phyloP scores from a whole-genome alignment of 2,888 invertebrate genomes.

The Athalia circularis region DNA sequence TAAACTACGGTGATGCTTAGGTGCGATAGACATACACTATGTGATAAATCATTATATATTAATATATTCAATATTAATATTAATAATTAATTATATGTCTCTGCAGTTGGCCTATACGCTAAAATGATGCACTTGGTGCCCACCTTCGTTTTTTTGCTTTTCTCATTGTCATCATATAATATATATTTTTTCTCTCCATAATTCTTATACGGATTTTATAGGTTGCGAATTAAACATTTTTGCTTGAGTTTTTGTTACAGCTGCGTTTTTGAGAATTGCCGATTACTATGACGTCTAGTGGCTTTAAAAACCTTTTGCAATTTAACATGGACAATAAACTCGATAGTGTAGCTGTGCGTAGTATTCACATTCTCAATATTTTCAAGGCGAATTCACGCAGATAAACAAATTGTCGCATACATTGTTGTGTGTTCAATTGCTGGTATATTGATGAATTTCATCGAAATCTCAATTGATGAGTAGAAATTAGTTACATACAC shows the following conservation, averaged over 20 bases:
- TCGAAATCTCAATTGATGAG: neutral
- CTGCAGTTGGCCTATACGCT: constrained; percentile 40
- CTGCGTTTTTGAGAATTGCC: too few species aligned
- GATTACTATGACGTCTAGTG: neutral
- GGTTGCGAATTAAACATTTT: constrained; percentile 1
- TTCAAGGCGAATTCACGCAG: constrained; percentile 16
- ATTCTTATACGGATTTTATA: too few species aligned
- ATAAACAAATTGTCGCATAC: constrained; percentile 14
- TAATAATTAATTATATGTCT: constrained; percentile 46
- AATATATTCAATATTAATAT: constrained; percentile 42
- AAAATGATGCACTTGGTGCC: constrained; percentile 44
- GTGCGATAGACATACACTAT: constrained; percentile 66
- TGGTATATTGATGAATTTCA: neutral
- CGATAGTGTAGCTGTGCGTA: constrained; percentile 35
- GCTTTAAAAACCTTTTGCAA: neutral
- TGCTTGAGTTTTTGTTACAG: too few species aligned
- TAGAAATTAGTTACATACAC: too few species aligned
- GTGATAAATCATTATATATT: constrained; percentile 43
- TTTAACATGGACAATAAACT: constrained; percentile 19
- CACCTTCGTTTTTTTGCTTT: constrained; percentile 27
- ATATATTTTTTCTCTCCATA: neutral
- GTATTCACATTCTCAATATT: constrained; percentile 29
- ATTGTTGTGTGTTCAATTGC: constrained; percentile 15
- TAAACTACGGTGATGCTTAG: constrained; percentile 69
- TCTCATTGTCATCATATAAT: neutral